Percentiles rank a stretch among this genome's conserved stretches.
These are phyloP conservation scores for Anthoscopus minutus DNA, from an alignment of 2,113 vertebrate species.

Conservation along the genomic window DNA sequence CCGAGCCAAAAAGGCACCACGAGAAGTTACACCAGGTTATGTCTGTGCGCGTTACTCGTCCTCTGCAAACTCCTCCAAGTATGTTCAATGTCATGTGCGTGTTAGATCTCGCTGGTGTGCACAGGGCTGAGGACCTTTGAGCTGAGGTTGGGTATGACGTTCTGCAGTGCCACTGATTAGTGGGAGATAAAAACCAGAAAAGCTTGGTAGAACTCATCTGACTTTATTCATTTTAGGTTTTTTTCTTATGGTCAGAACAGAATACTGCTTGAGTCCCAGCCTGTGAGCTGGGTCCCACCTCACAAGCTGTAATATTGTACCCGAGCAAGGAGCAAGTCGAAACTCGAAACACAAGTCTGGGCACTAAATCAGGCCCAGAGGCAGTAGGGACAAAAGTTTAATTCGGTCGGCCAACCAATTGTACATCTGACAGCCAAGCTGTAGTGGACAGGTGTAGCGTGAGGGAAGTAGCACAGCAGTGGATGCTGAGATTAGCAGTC, in stretches of 20 bases:
- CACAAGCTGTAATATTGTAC: not conserved
- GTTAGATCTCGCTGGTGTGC: not conserved
- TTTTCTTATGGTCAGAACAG: not conserved
- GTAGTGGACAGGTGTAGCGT: not conserved
- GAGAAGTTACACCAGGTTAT: rapidly evolving
- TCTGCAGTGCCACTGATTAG: not conserved
- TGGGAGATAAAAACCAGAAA: not conserved
- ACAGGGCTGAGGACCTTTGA: not conserved
- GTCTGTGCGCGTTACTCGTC: rapidly evolving
- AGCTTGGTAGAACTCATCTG: not conserved
- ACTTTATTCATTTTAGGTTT: not conserved
- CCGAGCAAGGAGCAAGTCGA: not conserved
- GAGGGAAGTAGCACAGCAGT: not conserved
- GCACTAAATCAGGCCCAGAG: not conserved
- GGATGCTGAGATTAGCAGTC: not conserved
- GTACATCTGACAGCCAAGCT: not conserved
- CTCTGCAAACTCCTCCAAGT: not conserved
- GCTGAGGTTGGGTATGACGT: not conserved
- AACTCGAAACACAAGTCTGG: not conserved
- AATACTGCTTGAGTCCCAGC: not conserved
- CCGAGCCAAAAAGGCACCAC: rapidly evolving
- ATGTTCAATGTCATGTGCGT: rapidly evolving
- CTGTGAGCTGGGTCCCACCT: not conserved
- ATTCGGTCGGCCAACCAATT: not conserved
- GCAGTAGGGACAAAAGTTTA: not conserved